A percentile compares a stretch with the other conserved stretches of the same genome.
Evolutionary conservation across 2,113 vertebrate species (phyloP).

Genomic region (Elachura formosa): DNA sequence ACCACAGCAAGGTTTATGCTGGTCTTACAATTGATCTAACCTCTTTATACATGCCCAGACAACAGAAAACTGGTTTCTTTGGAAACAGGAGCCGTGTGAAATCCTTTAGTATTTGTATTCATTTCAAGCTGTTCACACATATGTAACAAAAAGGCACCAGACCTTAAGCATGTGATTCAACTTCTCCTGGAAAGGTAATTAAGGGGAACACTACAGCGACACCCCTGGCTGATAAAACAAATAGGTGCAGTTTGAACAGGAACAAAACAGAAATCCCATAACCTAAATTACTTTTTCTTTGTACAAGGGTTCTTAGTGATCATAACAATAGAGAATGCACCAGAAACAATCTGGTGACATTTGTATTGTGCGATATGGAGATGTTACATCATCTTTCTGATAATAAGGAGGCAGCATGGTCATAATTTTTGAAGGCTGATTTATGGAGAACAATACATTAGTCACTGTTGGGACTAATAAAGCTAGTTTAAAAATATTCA

Average conservation of each 20-base stretch:
- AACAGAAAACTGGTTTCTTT: constrained; percentile 73
- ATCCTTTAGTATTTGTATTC: constrained; percentile 48
- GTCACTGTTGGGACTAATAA: neutral
- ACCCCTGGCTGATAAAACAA: neutral
- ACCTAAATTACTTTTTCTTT: neutral
- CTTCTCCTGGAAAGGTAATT: constrained; percentile 52
- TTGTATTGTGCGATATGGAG: neutral
- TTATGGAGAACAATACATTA: neutral
- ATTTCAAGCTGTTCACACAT: constrained; percentile 68
- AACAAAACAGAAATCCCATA: neutral
- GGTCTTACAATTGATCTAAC: constrained; percentile 43
- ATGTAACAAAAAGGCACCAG: constrained; percentile 55
- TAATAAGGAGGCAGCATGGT: neutral
- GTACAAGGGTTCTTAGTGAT: neutral
- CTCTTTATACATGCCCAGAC: constrained; percentile 71
- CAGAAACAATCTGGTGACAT: neutral
- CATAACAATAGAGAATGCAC: neutral
- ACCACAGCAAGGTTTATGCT: constrained; percentile 49
- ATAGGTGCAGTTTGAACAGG: neutral
- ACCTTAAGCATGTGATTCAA: constrained; percentile 48
- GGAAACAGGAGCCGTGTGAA: constrained; percentile 71
- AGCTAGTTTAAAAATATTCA: neutral
- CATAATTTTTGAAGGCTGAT: neutral
- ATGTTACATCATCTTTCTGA: neutral
- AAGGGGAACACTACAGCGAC: neutral